Percentiles rank a stretch among this genome's conserved stretches.
These are phyloP conservation scores for Pyrochroa serraticornis DNA, from an alignment of 2,888 invertebrate species.

Conservation along the genomic window DNA sequence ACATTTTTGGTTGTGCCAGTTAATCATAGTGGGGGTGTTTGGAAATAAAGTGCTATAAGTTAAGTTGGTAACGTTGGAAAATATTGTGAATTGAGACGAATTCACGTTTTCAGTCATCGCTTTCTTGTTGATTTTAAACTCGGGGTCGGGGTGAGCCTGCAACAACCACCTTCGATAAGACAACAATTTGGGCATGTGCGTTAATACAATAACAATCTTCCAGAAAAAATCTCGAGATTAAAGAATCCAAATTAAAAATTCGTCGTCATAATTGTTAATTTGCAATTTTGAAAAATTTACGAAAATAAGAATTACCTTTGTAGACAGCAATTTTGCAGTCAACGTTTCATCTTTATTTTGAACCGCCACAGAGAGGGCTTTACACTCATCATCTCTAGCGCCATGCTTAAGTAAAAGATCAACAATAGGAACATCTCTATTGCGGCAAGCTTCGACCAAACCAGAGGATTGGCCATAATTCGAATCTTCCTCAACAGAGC, in stretches of 20 bases:
- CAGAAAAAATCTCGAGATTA: too few species aligned
- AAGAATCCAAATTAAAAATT: too few species aligned
- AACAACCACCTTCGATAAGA: too few species aligned
- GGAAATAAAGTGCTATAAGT: constrained; percentile 84
- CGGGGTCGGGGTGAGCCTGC: constrained; percentile 86
- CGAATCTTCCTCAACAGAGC: constrained; percentile 60
- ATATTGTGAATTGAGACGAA: constrained; percentile 61
- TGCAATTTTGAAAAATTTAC: too few species aligned
- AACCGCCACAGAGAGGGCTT: constrained; percentile 80
- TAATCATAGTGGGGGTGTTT: constrained; percentile 83
- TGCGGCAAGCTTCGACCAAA: constrained; percentile 73
- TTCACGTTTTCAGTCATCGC: constrained; percentile 72
- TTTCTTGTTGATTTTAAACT: constrained; percentile 90
- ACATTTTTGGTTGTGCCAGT: constrained; percentile 87
- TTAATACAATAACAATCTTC: too few species aligned
- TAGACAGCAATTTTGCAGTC: constrained; percentile 81
- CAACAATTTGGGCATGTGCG: too few species aligned
- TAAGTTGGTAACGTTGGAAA: constrained; percentile 64
- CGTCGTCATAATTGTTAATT: too few species aligned
- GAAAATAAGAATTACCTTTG: constrained; percentile 72
- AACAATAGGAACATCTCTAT: constrained; percentile 73
- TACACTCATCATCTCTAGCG: constrained; percentile 85
- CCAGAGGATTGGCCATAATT: constrained; percentile 61
- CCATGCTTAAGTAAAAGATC: constrained; percentile 79
- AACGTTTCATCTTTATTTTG: constrained; percentile 75